phyloP scores from a whole-genome alignment of 2,113 vertebrate genomes.

The Oxyura jamaicensis region DNA sequence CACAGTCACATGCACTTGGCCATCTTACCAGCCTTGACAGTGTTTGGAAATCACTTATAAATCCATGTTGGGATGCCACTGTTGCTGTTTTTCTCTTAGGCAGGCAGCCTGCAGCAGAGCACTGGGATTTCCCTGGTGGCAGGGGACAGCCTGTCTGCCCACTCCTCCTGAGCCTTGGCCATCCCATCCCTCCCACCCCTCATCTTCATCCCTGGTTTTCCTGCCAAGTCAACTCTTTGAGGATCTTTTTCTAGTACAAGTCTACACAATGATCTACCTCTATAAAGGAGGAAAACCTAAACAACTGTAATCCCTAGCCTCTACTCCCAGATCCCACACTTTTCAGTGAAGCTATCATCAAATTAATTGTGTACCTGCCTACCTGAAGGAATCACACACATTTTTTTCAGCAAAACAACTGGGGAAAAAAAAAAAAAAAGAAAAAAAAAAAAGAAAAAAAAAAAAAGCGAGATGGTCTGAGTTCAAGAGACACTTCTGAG shows the following conservation, averaged over 20 bases:
- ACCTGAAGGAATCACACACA: fast-evolving
- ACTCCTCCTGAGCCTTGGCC: background rate
- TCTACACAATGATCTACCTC: fast-evolving
- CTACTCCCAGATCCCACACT: background rate
- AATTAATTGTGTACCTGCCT: fast-evolving
- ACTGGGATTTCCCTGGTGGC: background rate
- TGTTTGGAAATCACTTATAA: background rate
- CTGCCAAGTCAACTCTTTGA: background rate
- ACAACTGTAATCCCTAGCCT: fast-evolving
- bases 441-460: background rate
- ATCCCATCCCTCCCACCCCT: fast-evolving
- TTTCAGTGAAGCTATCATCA: background rate
- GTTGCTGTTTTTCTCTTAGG: background rate
- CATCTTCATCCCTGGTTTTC: background rate
- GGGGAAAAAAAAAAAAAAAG: fast-evolving
- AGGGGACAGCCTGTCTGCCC: background rate
- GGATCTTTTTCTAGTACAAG: background rate
- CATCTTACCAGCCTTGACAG: background rate
- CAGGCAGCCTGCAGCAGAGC: background rate
- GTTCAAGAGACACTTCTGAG: background rate
- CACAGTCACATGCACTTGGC: background rate
- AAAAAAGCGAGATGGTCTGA: background rate
- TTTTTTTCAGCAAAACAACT: background rate
- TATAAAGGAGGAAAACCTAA: background rate
- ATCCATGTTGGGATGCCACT: background rate